A percentile compares a stretch with the other conserved stretches of the same genome.
These are phyloP conservation scores for Drosophila suzukii DNA, from an alignment of 1,140 invertebrate species.

Conservation along the genomic window DNA sequence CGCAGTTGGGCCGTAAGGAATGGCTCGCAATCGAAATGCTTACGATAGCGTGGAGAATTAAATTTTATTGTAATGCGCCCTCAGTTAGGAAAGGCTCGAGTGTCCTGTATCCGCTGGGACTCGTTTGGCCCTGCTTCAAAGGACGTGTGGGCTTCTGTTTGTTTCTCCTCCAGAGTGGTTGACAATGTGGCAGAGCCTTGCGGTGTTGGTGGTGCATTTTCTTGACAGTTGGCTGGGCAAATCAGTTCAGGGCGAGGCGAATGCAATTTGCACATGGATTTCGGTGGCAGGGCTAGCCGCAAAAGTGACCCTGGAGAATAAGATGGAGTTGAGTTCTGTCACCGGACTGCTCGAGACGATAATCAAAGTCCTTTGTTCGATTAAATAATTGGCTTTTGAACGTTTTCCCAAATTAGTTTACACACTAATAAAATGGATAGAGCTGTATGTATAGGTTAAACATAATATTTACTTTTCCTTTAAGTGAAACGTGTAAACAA, in stretches of 20 bases:
- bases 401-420: no score
- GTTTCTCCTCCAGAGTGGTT: constrained; percentile 20
- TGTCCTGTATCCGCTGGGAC: constrained; percentile 33
- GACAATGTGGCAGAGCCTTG: constrained; percentile 11
- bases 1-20: constrained; percentile 61
- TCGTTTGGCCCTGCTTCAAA: constrained; percentile 21
- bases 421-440: no score
- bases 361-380: neutral
- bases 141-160: constrained; percentile 21
- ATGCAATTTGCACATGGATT: constrained; percentile 46
- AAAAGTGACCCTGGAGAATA: constrained; percentile 29
- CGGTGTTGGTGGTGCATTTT: constrained; percentile 47
- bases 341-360: neutral
- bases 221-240: constrained; percentile 58
- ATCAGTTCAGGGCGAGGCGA: constrained; percentile 50
- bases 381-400: no score
- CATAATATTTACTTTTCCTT: no score
- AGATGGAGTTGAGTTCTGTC: neutral
- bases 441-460: no score
- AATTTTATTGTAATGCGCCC: constrained; percentile 70
- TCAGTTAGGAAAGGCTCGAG: constrained; percentile 26
- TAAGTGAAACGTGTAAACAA: no score
- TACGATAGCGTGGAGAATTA: constrained; percentile 74
- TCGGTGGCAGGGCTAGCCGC: constrained; percentile 12
- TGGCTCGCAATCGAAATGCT: constrained; percentile 49